phyloP scores from a whole-genome alignment of 2,888 invertebrate species.

The Euproctis similis region DNA sequence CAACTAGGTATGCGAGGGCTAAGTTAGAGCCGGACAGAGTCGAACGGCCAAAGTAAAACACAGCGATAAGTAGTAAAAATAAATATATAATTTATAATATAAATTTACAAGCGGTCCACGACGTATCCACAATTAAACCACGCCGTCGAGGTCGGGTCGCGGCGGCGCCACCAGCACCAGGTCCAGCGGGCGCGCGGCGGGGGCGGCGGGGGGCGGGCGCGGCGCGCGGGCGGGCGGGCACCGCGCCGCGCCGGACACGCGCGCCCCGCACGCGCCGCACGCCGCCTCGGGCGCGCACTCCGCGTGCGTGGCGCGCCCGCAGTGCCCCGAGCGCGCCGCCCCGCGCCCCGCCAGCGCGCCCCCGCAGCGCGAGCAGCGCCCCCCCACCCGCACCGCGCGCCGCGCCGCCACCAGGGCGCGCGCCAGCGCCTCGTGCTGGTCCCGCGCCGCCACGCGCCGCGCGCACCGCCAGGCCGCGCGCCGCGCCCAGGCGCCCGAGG shows the following conservation, averaged over 20 bases:
- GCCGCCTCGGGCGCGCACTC: slow-evolving; percentile 36
- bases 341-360: slow-evolving; percentile 29
- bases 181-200: slow-evolving; percentile 31
- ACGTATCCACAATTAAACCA: slow-evolving; percentile 29
- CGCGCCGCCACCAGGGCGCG: slow-evolving; percentile 42
- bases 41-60: no score
- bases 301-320: slow-evolving; percentile 51
- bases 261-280: slow-evolving; percentile 47
- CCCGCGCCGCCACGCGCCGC: slow-evolving; percentile 29
- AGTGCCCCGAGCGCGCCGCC: slow-evolving; percentile 45
- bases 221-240: slow-evolving; percentile 11
- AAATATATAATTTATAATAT: neutral
- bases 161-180: slow-evolving; percentile 55
- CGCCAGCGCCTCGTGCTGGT: slow-evolving; percentile 41
- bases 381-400: slow-evolving; percentile 47
- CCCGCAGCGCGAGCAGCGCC: slow-evolving; percentile 44
- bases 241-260: slow-evolving; percentile 23
- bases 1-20: no score
- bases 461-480: slow-evolving; percentile 35
- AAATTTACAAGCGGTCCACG: neutral
- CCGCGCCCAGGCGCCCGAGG: slow-evolving; percentile 31
- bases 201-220: slow-evolving; percentile 21
- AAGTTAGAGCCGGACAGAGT: no score
- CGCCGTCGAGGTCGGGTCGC: slow-evolving; percentile 59
- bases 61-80: neutral